Percentiles rank a stretch among this genome's conserved stretches.
These are phyloP conservation scores for Alethe castanea DNA, from an alignment of 2,113 vertebrate species.

Conservation along the genomic window DNA sequence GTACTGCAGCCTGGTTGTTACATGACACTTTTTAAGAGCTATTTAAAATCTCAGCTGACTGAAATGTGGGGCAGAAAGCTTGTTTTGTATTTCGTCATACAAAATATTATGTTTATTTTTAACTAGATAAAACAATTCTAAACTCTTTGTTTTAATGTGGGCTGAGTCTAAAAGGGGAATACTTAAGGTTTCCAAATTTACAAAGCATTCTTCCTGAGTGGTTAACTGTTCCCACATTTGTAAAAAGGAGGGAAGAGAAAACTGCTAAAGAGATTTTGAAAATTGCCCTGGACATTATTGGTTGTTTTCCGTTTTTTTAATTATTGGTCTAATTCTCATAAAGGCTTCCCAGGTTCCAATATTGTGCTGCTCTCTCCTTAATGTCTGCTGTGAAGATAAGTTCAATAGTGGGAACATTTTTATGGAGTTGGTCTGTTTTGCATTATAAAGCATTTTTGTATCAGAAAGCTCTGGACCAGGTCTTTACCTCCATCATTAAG, in stretches of 20 bases:
- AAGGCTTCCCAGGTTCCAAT: conserved; percentile 30
- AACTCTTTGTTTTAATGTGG: conserved; percentile 47
- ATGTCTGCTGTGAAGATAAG: background rate
- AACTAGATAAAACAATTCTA: background rate
- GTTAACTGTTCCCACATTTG: conserved; percentile 63
- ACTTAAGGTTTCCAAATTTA: conserved; percentile 62
- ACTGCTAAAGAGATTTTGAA: conserved; percentile 37
- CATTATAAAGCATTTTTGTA: background rate
- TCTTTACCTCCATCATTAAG: background rate
- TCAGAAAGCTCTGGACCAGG: background rate
- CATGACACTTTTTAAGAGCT: background rate
- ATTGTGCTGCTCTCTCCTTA: background rate
- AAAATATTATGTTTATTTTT: conserved; percentile 15
- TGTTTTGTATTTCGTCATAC: conserved; percentile 17
- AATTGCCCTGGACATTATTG: conserved; percentile 11
- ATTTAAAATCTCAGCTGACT: background rate
- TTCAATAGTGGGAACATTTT: background rate
- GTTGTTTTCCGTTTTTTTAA: background rate
- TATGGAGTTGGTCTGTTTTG: background rate
- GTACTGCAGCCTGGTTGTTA: background rate
- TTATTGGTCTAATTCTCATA: conserved; percentile 22
- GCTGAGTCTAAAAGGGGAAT: conserved; percentile 42
- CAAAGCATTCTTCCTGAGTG: conserved; percentile 63
- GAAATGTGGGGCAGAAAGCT: background rate
- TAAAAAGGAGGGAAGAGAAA: conserved; percentile 50